Evolutionary conservation across 2,797 vertebrate species (phyloP), one percentile per base, ranked within the genome.

Genomic region (Menidia menidia): DNA sequence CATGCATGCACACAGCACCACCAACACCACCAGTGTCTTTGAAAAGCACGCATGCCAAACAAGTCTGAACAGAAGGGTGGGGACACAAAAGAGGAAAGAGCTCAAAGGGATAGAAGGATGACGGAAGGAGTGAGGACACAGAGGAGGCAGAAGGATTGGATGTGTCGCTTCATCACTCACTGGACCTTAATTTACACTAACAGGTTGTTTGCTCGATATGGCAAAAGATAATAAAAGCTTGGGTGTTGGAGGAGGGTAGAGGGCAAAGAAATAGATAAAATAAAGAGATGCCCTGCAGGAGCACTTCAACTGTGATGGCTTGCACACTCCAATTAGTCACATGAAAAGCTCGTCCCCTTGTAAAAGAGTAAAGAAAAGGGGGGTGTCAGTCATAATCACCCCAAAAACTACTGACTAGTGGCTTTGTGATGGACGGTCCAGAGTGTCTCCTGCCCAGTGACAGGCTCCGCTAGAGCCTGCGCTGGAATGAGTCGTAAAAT

Each of bases 271-370:
- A 68, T 77, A 73, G 75, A 43, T 60, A 62, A 70, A 76, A 83
- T 64, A 87, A 84, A 87, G 79, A 81, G 72, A 88, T 74, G 82
- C 86, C 93, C 91, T 83, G 75, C 67, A 81, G 92, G 90, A 88
- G 88, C 87, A 92, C 92, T 93, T 92, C 81, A 82, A 65, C 87
- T 85, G 82, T 89, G 89, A 84, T 86, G 87, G 89, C 86, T 91
- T 86, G 87, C 90, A 92, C 92, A 94, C 93, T 93, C 92, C 92
- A 94, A 92, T 94, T 93, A 93, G 89, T 88, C 87, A 85, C 48
- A 84, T 92, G 86, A 93, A 94, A 93, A 89, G 90, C 84, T 78
- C 60, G 60, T 50, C 63, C 69, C 62, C 76, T 68, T 68, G 68
- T 57, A 80, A 77, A 78, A 73, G 52, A 72, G 78, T 59, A 44